These are phyloP conservation scores for Sebastes nivosus DNA, from an alignment of 2,797 vertebrate genomes.

Conservation along the genomic window DNA sequence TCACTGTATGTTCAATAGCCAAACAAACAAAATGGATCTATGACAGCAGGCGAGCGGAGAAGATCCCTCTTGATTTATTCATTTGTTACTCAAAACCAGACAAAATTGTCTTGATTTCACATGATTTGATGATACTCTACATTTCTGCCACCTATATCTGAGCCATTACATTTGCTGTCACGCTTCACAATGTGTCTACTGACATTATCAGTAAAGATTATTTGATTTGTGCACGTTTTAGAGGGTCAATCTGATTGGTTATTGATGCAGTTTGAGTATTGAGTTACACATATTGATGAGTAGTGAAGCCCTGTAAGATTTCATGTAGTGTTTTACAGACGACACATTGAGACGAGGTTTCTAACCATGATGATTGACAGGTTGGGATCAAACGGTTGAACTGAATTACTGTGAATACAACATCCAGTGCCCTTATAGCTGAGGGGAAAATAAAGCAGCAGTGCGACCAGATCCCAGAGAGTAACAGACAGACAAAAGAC, in stretches of 20 bases:
- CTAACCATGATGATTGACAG: not conserved
- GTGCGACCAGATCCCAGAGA: constrained; percentile 17
- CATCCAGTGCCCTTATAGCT: not conserved
- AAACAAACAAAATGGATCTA: constrained; percentile 5
- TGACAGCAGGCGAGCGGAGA: not conserved
- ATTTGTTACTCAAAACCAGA: constrained; percentile 28
- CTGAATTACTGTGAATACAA: constrained; percentile 9
- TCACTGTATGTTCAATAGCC: not conserved
- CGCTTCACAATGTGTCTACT: not conserved
- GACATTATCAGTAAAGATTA: not conserved
- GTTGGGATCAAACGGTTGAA: not conserved
- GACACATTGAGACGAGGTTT: not conserved
- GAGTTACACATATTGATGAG: not conserved
- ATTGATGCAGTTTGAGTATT: not conserved
- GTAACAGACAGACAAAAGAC: constrained; percentile 22
- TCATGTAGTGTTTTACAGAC: constrained; percentile 17
- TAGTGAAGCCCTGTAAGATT: not conserved
- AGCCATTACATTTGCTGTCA: not conserved
- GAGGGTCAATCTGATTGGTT: not conserved
- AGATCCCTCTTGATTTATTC: constrained; percentile 27
- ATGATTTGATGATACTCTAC: not conserved
- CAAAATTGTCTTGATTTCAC: constrained; percentile 14
- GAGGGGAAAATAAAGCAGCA: constrained; percentile 21
- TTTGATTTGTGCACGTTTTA: not conserved
- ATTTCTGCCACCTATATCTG: not conserved